These are phyloP conservation scores for Spilosoma lubricipeda DNA, from an alignment of 2,888 invertebrate genomes.

Conservation along the genomic window DNA sequence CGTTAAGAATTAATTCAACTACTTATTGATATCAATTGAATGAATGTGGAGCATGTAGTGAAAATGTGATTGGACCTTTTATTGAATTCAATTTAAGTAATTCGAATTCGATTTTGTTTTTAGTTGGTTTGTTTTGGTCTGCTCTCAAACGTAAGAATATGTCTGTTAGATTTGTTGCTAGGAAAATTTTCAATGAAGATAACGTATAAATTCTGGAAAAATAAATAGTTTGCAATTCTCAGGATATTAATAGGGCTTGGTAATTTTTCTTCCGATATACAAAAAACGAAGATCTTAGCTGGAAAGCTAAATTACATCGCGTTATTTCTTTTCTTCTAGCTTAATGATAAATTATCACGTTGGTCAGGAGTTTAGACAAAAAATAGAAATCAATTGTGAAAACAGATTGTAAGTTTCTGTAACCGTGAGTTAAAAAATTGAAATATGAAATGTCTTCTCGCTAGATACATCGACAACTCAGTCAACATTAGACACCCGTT, in stretches of 20 bases:
- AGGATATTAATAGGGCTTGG: not conserved
- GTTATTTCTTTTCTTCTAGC: too few relatives aligned
- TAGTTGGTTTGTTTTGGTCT: conserved; percentile 10
- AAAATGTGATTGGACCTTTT: conserved; percentile 44
- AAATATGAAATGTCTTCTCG: not conserved
- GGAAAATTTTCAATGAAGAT: not conserved
- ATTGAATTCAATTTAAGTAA: conserved; percentile 40
- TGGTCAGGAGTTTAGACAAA: not conserved
- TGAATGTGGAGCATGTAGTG: conserved; percentile 56
- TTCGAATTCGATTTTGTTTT: conserved; percentile 36
- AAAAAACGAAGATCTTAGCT: not conserved
- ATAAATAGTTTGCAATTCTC: not conserved
- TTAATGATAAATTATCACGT: not conserved
- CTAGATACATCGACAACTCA: not conserved
- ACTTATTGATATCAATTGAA: conserved; percentile 66
- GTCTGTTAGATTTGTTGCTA: not conserved
- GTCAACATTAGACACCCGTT: not conserved
- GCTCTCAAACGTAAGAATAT: not conserved
- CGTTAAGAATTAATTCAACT: conserved; percentile 68
- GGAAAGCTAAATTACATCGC: too few relatives aligned
- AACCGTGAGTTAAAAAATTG: not conserved
- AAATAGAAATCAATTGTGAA: not conserved
- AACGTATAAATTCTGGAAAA: not conserved
- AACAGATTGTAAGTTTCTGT: not conserved
- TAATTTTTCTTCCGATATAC: not conserved